Conservation (phyloP, 2,888 invertebrate genomes). For the Archips xylosteana region DNA sequence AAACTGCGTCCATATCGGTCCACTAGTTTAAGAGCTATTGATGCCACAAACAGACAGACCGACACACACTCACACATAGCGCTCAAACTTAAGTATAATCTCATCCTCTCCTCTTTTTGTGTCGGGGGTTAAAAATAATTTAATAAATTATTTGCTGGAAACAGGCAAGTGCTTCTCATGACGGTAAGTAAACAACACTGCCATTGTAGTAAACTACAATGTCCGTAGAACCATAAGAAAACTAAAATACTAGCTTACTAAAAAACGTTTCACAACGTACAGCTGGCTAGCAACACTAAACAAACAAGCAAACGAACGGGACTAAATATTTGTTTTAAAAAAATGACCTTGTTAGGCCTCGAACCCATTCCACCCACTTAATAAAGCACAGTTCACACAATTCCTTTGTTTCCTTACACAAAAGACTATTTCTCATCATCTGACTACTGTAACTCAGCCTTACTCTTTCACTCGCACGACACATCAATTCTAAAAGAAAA, state of each 20-base stretch:
- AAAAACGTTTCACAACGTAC: not conserved
- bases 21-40: too few relatives aligned
- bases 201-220: too few relatives aligned
- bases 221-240: too few relatives aligned
- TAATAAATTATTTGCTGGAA: too few relatives aligned
- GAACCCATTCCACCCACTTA: slow-evolving; percentile 33
- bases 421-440: slow-evolving; percentile 43
- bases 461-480: slow-evolving; percentile 26
- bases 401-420: slow-evolving; percentile 44
- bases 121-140: too few relatives aligned
- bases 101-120: too few relatives aligned
- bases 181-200: too few relatives aligned
- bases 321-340: slow-evolving; percentile 39
- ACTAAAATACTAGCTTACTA: not conserved
- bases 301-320: slow-evolving; percentile 28
- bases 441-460: slow-evolving; percentile 28
- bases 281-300: slow-evolving; percentile 17
- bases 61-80: too few relatives aligned
- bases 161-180: too few relatives aligned
- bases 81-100: too few relatives aligned
- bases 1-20: too few relatives aligned
- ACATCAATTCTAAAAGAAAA: not conserved
- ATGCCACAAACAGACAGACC: too few relatives aligned
- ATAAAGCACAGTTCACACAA: slow-evolving; percentile 43
- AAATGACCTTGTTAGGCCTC: slow-evolving; percentile 45